These are phyloP conservation scores for Acanthosepion esculentum DNA, from an alignment of 2,888 invertebrate genomes.

Conservation along the genomic window DNA sequence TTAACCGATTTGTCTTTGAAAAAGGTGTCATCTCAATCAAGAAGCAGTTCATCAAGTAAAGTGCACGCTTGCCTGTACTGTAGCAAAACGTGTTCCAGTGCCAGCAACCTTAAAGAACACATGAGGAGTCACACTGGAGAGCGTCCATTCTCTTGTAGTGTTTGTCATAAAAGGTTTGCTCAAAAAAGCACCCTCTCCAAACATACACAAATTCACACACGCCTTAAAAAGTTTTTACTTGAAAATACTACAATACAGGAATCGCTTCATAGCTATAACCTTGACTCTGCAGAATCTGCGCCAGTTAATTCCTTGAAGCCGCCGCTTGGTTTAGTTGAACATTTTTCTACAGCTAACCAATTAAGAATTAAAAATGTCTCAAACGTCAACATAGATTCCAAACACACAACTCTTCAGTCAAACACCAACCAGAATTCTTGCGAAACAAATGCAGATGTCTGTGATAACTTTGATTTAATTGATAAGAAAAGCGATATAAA, in stretches of 20 bases:
- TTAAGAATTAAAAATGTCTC: neutral
- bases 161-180: slow-evolving; percentile 33
- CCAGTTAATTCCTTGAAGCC: neutral
- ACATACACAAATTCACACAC: neutral
- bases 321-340: neutral
- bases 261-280: neutral
- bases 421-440: neutral
- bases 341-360: neutral
- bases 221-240: neutral
- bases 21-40: neutral
- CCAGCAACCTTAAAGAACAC: neutral
- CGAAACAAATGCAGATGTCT: neutral
- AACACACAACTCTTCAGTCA: neutral
- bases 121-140: slow-evolving; percentile 25
- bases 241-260: neutral
- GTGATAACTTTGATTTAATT: neutral
- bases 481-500: neutral
- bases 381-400: neutral
- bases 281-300: neutral
- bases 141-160: neutral
- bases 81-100: neutral
- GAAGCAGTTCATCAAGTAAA: neutral
- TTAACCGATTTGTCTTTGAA: neutral
- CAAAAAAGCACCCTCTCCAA: slow-evolving; percentile 37
- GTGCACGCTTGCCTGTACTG: neutral